Conservation (phyloP, 2,888 invertebrate genomes). For the Hirtodrosophila alboralis region DNA sequence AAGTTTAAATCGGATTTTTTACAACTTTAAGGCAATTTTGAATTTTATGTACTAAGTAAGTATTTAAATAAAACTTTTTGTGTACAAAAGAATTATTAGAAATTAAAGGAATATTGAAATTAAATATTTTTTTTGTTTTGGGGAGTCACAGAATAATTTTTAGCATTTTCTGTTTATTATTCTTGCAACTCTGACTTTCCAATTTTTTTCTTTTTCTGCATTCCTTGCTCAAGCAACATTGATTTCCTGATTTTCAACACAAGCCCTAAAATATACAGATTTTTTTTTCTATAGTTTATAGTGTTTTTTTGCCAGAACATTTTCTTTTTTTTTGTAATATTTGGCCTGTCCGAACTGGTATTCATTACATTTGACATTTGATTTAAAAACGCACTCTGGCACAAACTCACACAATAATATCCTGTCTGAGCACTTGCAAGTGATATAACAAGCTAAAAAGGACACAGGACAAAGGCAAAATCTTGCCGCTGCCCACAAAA, state of each 20-base stretch:
- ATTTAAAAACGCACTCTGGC: slow-evolving; percentile 50
- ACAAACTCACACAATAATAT: slow-evolving; percentile 48
- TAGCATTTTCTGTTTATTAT: too few species aligned
- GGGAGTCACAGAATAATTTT: too few species aligned
- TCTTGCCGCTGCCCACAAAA: slow-evolving; percentile 45
- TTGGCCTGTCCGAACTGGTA: slow-evolving; percentile 14
- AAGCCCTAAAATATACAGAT: neutral
- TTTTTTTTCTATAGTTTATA: slow-evolving; percentile 2
- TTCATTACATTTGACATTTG: slow-evolving; percentile 59
- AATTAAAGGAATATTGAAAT: too few species aligned
- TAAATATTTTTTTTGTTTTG: too few species aligned
- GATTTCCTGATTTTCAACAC: neutral
- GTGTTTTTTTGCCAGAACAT: slow-evolving; percentile 2
- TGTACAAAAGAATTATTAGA: too few species aligned
- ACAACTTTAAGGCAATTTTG: neutral
- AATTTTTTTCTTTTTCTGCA: neutral
- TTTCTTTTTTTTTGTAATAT: slow-evolving; percentile 8
- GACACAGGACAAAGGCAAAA: slow-evolving; percentile 9
- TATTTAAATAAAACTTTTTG: too few species aligned
- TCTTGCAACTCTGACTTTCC: neutral
- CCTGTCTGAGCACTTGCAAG: slow-evolving; percentile 53
- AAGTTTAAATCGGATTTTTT: slow-evolving; percentile 16
- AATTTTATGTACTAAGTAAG: too few species aligned
- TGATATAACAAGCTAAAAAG: slow-evolving; percentile 34
- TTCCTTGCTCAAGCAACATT: slow-evolving; percentile 1